Percentiles rank a stretch among this genome's conserved stretches.
These are phyloP conservation scores for Tubiluchus corallicola DNA, from an alignment of 2,888 invertebrate genomes.

Conservation along the genomic window DNA sequence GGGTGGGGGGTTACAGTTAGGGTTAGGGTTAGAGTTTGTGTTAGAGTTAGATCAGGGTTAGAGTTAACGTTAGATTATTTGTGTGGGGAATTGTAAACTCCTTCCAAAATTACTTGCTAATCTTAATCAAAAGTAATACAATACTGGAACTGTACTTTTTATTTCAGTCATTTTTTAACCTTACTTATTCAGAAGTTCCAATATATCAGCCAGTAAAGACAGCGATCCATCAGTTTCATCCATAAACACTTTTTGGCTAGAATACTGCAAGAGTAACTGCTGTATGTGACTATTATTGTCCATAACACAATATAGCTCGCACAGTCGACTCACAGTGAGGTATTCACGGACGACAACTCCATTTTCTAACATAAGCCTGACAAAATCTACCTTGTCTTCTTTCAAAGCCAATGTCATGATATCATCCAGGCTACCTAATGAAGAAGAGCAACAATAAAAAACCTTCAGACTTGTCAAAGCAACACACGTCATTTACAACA, in stretches of 20 bases:
- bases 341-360: conserved; percentile 29
- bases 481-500: too few species aligned
- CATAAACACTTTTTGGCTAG: conserved; percentile 13
- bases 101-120: too few species aligned
- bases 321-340: conserved; percentile 22
- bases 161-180: too few species aligned
- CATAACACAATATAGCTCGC: conserved; percentile 22
- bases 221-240: conserved; percentile 13
- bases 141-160: too few species aligned
- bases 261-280: conserved; percentile 13
- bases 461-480: too few species aligned
- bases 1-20: too few species aligned
- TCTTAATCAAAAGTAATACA: too few species aligned
- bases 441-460: conserved; percentile 9
- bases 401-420: conserved; percentile 25
- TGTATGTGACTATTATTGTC: conserved; percentile 8
- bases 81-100: too few species aligned
- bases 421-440: conserved; percentile 22
- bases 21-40: too few species aligned
- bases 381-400: conserved; percentile 27
- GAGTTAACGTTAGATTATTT: too few species aligned
- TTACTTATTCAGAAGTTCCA: too few species aligned
- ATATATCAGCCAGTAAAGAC: not conserved
- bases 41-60: too few species aligned
- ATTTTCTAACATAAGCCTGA: conserved; percentile 28